phyloP scores from a whole-genome alignment of 2,113 vertebrate species.

The Sturnira hondurensis region DNA sequence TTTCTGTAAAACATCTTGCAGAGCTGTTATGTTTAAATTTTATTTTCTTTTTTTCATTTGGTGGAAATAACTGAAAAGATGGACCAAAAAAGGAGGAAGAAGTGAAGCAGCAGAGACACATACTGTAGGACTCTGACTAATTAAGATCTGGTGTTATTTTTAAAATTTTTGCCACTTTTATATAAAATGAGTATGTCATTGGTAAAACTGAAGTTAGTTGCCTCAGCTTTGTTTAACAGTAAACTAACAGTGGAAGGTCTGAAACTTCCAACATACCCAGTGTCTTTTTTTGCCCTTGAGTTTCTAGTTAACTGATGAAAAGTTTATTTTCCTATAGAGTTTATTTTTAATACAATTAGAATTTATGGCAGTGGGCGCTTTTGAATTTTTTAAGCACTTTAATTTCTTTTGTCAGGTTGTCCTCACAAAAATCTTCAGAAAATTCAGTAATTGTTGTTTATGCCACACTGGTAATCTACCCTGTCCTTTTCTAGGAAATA shows the following conservation, averaged over 20 bases:
- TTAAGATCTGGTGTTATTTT: neutral
- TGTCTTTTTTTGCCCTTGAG: neutral
- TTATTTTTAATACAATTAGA: neutral
- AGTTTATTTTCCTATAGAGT: neutral
- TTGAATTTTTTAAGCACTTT: neutral
- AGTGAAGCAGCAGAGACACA: neutral
- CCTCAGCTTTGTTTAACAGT: neutral
- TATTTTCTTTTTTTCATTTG: neutral
- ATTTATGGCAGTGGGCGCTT: neutral
- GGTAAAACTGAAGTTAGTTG: neutral
- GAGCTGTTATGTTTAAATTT: neutral
- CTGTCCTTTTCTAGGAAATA: neutral
- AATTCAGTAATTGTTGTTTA: neutral
- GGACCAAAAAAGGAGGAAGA: neutral
- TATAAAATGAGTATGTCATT: neutral
- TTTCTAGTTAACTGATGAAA: neutral
- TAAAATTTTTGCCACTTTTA: neutral
- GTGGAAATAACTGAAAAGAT: conserved; percentile 31
- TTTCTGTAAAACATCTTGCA: neutral
- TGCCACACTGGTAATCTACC: neutral
- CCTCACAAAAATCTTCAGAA: neutral
- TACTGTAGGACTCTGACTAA: neutral
- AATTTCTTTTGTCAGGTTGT: neutral
- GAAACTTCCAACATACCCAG: neutral
- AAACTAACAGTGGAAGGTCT: neutral